phyloP scores from a whole-genome alignment of 2,888 invertebrate species.

The Euclidia mi region DNA sequence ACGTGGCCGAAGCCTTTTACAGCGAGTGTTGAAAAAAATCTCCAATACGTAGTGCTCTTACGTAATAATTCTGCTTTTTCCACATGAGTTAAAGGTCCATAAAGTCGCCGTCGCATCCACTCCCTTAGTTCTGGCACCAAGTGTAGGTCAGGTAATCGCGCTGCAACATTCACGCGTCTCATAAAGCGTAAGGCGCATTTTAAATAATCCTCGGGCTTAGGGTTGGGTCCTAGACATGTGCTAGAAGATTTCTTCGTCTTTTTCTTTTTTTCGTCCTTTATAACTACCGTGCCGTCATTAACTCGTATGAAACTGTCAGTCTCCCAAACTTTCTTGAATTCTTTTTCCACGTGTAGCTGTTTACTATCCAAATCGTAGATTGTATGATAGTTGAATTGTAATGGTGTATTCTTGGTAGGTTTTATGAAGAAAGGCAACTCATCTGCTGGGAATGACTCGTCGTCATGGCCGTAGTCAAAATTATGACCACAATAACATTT shows the following conservation, averaged over 20 bases:
- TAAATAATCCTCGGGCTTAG: constrained; percentile 76
- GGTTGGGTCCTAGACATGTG: constrained; percentile 71
- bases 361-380: constrained; percentile 77
- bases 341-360: constrained; percentile 69
- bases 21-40: constrained; percentile 63
- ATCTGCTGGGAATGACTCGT: constrained; percentile 68
- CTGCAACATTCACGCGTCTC: constrained; percentile 74
- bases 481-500: constrained; percentile 80
- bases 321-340: constrained; percentile 73
- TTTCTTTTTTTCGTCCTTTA: constrained; percentile 66
- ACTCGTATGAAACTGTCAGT: constrained; percentile 76
- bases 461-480: constrained; percentile 79
- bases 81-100: constrained; percentile 64
- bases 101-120: constrained; percentile 82
- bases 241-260: constrained; percentile 63
- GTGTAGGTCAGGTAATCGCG: constrained; percentile 79
- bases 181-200: constrained; percentile 75
- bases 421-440: constrained; percentile 78
- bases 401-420: constrained; percentile 65
- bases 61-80: constrained; percentile 62
- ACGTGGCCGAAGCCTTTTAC: constrained; percentile 69
- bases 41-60: constrained; percentile 71
- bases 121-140: constrained; percentile 78
- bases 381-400: constrained; percentile 75
- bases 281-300: constrained; percentile 57